phyloP scores from a whole-genome alignment of 1,140 invertebrate genomes.

The Mamestra configurata region DNA sequence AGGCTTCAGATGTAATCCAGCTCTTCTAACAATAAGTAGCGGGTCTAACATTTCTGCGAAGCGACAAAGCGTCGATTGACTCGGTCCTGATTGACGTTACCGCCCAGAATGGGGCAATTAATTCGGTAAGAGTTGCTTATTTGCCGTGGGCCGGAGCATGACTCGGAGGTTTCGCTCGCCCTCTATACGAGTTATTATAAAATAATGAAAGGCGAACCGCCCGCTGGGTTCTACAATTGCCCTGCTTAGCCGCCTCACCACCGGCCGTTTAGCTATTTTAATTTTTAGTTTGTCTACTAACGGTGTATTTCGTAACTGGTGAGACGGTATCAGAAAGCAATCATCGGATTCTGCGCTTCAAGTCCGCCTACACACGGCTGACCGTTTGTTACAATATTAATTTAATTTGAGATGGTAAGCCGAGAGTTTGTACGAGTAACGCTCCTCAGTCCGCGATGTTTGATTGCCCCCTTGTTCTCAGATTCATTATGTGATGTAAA shows the following conservation, averaged over 20 bases:
- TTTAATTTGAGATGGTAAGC: slow-evolving; percentile 58
- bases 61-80: slow-evolving; percentile 50
- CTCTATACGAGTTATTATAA: slow-evolving; percentile 84
- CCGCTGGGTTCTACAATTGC: slow-evolving; percentile 85
- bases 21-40: slow-evolving; percentile 31
- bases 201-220: slow-evolving; percentile 85
- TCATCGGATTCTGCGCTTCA: slow-evolving; percentile 64
- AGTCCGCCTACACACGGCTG: slow-evolving; percentile 62
- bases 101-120: slow-evolving; percentile 84
- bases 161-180: slow-evolving; percentile 78
- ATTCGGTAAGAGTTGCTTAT: slow-evolving; percentile 83
- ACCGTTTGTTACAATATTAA: slow-evolving; percentile 61
- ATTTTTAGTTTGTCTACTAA: slow-evolving; percentile 87
- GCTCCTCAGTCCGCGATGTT: slow-evolving; percentile 40
- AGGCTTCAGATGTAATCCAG: neutral
- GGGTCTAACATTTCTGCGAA: slow-evolving; percentile 36
- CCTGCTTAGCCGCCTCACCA: slow-evolving; percentile 81
- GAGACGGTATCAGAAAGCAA: slow-evolving; percentile 70
- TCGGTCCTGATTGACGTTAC: slow-evolving; percentile 73
- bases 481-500: slow-evolving; percentile 50
- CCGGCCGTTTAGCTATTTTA: slow-evolving; percentile 86
- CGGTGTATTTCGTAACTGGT: slow-evolving; percentile 76
- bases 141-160: slow-evolving; percentile 76
- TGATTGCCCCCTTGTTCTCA: slow-evolving; percentile 56
- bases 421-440: slow-evolving; percentile 35